A percentile compares a stretch with the other conserved stretches of the same genome.
Conservation (phyloP, 1,140 invertebrate species). For the Diprion similis region DNA sequence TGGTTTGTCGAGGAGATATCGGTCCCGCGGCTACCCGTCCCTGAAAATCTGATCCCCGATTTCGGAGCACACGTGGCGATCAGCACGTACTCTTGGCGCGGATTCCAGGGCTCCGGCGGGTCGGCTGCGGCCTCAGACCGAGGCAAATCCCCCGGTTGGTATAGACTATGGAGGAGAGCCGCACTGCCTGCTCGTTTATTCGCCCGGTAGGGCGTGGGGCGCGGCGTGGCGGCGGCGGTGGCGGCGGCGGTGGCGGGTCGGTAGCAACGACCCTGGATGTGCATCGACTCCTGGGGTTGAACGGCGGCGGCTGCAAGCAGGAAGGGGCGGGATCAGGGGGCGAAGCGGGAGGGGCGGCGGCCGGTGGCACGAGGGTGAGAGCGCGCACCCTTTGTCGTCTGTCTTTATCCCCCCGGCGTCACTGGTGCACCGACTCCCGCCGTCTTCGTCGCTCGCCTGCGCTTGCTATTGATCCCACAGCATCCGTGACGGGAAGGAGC, state of each 20-base stretch:
- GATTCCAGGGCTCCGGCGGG: neutral
- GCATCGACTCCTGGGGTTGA: constrained; percentile 62
- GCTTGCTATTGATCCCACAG: constrained; percentile 62
- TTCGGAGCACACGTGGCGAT: neutral
- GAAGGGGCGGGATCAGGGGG: neutral
- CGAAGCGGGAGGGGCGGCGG: constrained; percentile 35
- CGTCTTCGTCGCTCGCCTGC: constrained; percentile 43
- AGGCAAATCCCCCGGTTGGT: neutral
- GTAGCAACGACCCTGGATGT: constrained; percentile 63
- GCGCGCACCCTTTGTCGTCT: constrained; percentile 13
- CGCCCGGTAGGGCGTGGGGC: neutral
- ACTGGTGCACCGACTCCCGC: constrained; percentile 28
- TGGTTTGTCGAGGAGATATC: too few species aligned
- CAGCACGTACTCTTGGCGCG: neutral
- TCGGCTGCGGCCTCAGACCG: neutral
- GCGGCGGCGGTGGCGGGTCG: constrained; percentile 56
- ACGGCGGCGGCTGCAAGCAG: constrained; percentile 46
- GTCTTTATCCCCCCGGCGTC: constrained; percentile 8
- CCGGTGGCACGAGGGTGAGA: constrained; percentile 17
- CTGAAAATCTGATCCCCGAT: neutral
- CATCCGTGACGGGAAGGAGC: constrained; percentile 52
- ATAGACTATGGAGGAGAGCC: neutral
- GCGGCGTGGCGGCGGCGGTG: neutral
- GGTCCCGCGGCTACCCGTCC: neutral
- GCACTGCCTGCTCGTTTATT: neutral